Conservation (phyloP, 92 coral and sea anemone species). For the Heliopora coerulea region DNA sequence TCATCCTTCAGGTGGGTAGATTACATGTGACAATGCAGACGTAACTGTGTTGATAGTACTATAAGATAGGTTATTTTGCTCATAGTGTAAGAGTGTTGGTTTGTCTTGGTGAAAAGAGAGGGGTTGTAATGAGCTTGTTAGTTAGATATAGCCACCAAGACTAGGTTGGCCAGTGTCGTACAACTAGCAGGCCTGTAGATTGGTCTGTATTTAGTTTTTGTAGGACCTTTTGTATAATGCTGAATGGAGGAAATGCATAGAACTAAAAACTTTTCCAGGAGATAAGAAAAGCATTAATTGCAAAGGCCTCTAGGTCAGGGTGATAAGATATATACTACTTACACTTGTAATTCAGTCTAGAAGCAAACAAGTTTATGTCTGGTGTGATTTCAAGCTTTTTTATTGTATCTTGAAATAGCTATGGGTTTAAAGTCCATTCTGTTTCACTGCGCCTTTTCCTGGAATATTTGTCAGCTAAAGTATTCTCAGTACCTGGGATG, state of each 20-base stretch:
- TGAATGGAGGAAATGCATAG: slow-evolving; percentile 58
- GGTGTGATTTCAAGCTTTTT: slow-evolving; percentile 29
- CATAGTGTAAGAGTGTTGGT: slow-evolving; percentile 41
- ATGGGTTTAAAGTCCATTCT: slow-evolving; percentile 45
- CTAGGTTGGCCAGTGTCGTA: slow-evolving; percentile 57
- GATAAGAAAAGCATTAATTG: slow-evolving; percentile 49
- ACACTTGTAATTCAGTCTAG: slow-evolving; percentile 40
- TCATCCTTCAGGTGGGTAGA: background rate
- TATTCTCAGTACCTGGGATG: slow-evolving; percentile 54
- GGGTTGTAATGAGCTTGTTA: slow-evolving; percentile 39
- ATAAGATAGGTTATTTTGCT: background rate
- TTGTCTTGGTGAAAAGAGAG: slow-evolving; percentile 41
- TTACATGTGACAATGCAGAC: background rate
- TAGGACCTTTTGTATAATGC: slow-evolving; percentile 39
- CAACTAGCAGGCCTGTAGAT: slow-evolving; percentile 45
- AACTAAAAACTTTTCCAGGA: slow-evolving; percentile 40
- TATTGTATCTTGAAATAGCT: slow-evolving; percentile 7
- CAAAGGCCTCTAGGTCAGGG: slow-evolving; percentile 53
- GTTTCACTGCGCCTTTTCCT: slow-evolving; percentile 34
- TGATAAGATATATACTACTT: slow-evolving; percentile 30
- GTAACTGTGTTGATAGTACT: background rate
- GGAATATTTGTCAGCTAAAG: slow-evolving; percentile 47
- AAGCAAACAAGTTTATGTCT: slow-evolving; percentile 55
- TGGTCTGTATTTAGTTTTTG: slow-evolving; percentile 41
- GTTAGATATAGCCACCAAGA: slow-evolving; percentile 38